Evolutionary conservation across 2,113 vertebrate species (phyloP).

Genomic region (Notiomystis cincta): DNA sequence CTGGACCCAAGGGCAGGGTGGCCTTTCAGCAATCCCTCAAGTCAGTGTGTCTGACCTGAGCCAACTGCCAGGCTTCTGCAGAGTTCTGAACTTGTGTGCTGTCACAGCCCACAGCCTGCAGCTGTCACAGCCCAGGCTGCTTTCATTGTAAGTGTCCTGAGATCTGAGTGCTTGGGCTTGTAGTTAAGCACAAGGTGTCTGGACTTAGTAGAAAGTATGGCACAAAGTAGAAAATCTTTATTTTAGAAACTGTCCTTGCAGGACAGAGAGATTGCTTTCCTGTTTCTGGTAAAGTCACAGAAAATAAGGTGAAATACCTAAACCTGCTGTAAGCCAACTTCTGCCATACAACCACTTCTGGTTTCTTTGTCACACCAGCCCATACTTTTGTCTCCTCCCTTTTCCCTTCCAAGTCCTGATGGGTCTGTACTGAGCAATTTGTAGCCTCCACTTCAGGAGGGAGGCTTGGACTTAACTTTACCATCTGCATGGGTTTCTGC

Average conservation of each 20-base stretch:
- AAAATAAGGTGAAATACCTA: neutral
- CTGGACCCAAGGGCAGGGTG: neutral
- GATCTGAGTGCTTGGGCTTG: neutral
- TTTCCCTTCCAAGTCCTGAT: neutral
- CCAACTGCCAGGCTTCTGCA: neutral
- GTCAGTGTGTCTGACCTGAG: accelerated
- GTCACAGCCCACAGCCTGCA: neutral
- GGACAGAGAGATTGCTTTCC: neutral
- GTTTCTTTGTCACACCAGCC: neutral
- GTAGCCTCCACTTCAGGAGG: neutral
- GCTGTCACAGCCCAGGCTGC: neutral
- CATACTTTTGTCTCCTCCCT: neutral
- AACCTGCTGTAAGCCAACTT: neutral
- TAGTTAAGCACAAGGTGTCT: neutral
- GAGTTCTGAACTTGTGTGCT: neutral
- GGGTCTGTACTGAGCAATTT: neutral
- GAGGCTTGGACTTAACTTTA: neutral
- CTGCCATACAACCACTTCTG: neutral
- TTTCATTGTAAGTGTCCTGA: neutral
- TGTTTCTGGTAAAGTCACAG: neutral
- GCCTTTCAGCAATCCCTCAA: neutral
- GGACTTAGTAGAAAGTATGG: neutral
- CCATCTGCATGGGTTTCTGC: neutral
- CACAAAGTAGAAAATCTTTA: neutral
- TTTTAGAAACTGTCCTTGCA: neutral